Conservation (phyloP, 2,797 vertebrate species). For the Intellagama lesueurii region DNA sequence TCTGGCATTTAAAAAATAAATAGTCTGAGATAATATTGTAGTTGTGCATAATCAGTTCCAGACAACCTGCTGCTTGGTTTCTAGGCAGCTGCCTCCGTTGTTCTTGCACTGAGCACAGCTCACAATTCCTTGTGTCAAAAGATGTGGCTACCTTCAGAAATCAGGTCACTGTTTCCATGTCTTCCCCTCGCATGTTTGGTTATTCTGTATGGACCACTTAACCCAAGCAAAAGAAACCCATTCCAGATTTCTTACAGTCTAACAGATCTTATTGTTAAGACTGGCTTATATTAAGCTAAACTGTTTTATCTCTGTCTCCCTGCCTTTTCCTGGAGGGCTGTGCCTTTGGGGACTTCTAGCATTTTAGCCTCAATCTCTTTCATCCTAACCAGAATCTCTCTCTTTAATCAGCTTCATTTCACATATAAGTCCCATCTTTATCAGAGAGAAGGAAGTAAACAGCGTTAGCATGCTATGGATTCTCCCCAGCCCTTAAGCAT, state of each 20-base stretch:
- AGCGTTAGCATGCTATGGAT: background rate
- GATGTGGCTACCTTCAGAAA: background rate
- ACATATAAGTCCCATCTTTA: conserved; percentile 14
- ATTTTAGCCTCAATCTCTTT: background rate
- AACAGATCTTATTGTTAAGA: background rate
- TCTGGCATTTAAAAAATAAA: background rate
- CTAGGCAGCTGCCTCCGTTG: background rate
- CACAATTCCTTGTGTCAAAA: background rate
- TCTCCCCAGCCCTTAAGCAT: background rate
- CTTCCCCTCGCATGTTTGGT: background rate
- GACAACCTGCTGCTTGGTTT: background rate
- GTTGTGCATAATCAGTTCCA: too few relatives aligned
- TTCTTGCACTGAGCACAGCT: too few relatives aligned
- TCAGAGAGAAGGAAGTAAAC: conserved; percentile 13
- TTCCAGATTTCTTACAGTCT: background rate
- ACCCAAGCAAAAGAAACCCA: background rate
- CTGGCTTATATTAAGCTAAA: background rate
- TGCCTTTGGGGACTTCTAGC: background rate
- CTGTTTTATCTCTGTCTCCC: background rate
- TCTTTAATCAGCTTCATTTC: background rate
- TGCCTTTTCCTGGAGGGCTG: background rate
- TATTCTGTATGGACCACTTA: background rate
- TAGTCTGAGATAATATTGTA: background rate
- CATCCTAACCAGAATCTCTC: background rate
- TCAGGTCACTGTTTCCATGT: background rate